These are phyloP conservation scores for Zelostemma sp. DNA, from an alignment of 1,140 invertebrate species.

Conservation along the genomic window DNA sequence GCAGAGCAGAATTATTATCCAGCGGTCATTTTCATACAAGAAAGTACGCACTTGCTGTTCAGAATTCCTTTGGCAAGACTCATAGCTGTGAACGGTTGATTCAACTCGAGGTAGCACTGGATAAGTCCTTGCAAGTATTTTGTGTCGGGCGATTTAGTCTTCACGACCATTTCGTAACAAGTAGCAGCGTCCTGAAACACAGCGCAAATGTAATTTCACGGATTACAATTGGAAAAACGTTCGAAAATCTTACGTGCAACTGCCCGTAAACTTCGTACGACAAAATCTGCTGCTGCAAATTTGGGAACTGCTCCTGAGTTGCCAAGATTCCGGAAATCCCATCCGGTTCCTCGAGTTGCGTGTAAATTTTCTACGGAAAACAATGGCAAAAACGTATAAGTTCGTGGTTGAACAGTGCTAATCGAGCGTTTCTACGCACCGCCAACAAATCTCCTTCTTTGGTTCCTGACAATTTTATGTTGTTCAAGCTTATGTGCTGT, in stretches of 20 bases:
- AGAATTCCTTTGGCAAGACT: constrained; percentile 75
- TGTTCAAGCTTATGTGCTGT: constrained; percentile 75
- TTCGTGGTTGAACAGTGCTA: too few relatives aligned
- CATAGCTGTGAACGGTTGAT: constrained; percentile 83
- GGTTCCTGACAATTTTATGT: constrained; percentile 73
- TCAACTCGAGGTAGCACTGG: constrained; percentile 80
- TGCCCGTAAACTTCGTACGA: constrained; percentile 79
- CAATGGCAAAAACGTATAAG: too few relatives aligned
- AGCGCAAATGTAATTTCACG: too few relatives aligned
- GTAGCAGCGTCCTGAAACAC: constrained; percentile 77
- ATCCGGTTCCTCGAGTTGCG: constrained; percentile 81
- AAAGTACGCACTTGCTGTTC: constrained; percentile 59
- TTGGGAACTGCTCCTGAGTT: constrained; percentile 76
- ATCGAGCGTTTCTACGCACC: constrained; percentile 49
- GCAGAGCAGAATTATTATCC: constrained; percentile 3
- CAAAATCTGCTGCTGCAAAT: constrained; percentile 78
- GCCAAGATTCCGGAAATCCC: constrained; percentile 80
- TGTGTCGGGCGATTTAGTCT: constrained; percentile 70
- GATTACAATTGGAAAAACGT: not conserved
- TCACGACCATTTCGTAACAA: constrained; percentile 81
- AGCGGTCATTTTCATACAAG: not conserved
- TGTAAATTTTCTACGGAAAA: constrained; percentile 80
- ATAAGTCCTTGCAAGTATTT: constrained; percentile 77
- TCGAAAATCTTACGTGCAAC: constrained; percentile 58
- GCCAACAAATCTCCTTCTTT: constrained; percentile 66